Conservation (phyloP, 2,888 invertebrate species). For the Yponomeuta malinellus region DNA sequence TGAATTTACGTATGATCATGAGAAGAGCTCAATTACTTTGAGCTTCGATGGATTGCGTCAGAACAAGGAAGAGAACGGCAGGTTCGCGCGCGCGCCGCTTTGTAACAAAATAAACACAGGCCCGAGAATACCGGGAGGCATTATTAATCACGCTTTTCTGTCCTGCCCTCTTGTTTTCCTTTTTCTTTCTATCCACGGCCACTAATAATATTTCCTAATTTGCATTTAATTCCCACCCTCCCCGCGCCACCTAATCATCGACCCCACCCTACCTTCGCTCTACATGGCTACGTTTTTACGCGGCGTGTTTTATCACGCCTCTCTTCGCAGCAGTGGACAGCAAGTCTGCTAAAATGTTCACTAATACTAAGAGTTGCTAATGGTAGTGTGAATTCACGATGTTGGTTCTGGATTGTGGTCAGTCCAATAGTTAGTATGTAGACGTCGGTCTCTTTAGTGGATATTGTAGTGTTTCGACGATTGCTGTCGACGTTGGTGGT, state of each 20-base stretch:
- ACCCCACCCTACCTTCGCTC: neutral
- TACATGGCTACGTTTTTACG: neutral
- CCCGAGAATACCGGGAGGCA: neutral
- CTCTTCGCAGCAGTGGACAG: neutral
- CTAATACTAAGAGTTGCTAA: neutral
- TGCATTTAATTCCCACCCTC: constrained; percentile 15
- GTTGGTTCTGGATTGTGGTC: neutral
- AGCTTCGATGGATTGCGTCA: neutral
- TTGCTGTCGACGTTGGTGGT: too few relatives aligned
- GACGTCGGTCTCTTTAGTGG: neutral
- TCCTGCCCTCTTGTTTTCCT: constrained; percentile 21
- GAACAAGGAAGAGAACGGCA: neutral
- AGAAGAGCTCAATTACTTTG: neutral
- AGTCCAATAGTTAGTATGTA: neutral
- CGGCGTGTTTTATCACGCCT: neutral
- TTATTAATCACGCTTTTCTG: constrained; percentile 9
- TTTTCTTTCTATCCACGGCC: constrained; percentile 4
- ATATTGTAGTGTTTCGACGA: neutral
- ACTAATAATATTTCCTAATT: constrained; percentile 17
- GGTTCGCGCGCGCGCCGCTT: neutral
- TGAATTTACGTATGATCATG: too few relatives aligned
- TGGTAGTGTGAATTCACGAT: neutral
- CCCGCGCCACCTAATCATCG: neutral
- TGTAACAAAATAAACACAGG: neutral
- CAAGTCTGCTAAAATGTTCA: neutral